Percentiles rank a stretch among this genome's conserved stretches.
Evolutionary conservation across 2,888 invertebrate species (phyloP).

Genomic region (Hydraecia micacea): DNA sequence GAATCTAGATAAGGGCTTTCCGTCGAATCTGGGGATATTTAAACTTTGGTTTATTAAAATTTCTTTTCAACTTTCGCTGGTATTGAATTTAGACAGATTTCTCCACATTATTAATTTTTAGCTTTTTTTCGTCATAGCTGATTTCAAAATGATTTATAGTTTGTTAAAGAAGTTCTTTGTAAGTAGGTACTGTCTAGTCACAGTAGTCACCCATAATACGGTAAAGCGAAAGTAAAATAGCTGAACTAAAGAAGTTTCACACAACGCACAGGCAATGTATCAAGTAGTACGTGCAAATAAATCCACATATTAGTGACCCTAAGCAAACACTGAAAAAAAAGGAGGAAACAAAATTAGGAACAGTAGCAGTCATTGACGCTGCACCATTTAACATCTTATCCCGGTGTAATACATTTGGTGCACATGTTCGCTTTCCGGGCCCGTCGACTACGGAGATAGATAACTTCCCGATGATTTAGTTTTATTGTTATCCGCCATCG

Average conservation of each 20-base stretch:
- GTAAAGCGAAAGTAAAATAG: neutral
- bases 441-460: slow-evolving; percentile 84
- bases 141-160: neutral
- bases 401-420: slow-evolving; percentile 82
- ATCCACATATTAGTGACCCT: slow-evolving; percentile 38
- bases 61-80: slow-evolving; percentile 39
- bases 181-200: too few species aligned
- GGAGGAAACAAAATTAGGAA: slow-evolving; percentile 71
- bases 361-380: slow-evolving; percentile 77
- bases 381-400: slow-evolving; percentile 86
- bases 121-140: neutral
- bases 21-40: slow-evolving; percentile 34
- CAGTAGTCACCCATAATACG: neutral
- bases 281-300: slow-evolving; percentile 39
- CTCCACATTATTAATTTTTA: neutral
- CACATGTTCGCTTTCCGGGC: slow-evolving; percentile 83
- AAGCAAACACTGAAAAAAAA: slow-evolving; percentile 50
- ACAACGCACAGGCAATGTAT: neutral
- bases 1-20: slow-evolving; percentile 55
- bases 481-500: slow-evolving; percentile 89
- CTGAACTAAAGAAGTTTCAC: neutral
- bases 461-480: slow-evolving; percentile 90
- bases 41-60: slow-evolving; percentile 56
- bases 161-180: neutral
- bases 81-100: slow-evolving; percentile 47